Evolutionary conservation across 2,888 invertebrate genomes (phyloP), one percentile per base, ranked within the genome.

Genomic region (Latheticus oryzae): DNA sequence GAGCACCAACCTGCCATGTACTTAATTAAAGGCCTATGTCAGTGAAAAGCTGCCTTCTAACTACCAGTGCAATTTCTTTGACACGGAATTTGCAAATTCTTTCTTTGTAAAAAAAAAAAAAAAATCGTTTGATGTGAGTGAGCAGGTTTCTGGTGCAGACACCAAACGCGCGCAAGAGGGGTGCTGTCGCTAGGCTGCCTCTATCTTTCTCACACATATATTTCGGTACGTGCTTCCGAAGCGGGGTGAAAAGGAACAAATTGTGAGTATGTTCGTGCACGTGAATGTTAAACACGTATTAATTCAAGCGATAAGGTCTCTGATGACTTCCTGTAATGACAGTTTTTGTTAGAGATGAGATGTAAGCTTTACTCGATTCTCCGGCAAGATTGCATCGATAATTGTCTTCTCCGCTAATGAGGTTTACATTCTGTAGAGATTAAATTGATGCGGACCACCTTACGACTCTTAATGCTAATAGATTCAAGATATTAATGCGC

Each of bases 231-330:
- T 65, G 66, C 65, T 26, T 61, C 58, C 58, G 52, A 33, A 62
- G 57, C 58, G 58, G 43, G 11, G 32, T 15, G 32, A 23, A 63
- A 64, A 65, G 62, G 67, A 69, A 66, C 67, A 63, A 67, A 68
- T 66, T 69, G 66, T 63, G 65, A 65, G 63, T 61, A 62, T 62
- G 71, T 70, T 69, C 72, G 73, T 73, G 73, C 70, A 69, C 63
- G 65, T 65, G 72, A 72, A 73, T 73, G 70, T 73, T 73, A 72
- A 73, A 69, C 67, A 66, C 58, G 69, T 65, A 69, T 73, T 73
- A 73, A 73, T 71, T 70, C 65, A 26, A 58, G 58, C 67, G 68
- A 67, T 71, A 73, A 71, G 62, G 71, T 66, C 68, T 58, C 63
- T 67, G 67, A 68, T 67, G 69, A 69, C 65, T 63, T 63, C 63